Base-by-base conservation (phyloP, 2,113 vertebrate species). In the Poeciliopsis turrubarensis region DNA sequence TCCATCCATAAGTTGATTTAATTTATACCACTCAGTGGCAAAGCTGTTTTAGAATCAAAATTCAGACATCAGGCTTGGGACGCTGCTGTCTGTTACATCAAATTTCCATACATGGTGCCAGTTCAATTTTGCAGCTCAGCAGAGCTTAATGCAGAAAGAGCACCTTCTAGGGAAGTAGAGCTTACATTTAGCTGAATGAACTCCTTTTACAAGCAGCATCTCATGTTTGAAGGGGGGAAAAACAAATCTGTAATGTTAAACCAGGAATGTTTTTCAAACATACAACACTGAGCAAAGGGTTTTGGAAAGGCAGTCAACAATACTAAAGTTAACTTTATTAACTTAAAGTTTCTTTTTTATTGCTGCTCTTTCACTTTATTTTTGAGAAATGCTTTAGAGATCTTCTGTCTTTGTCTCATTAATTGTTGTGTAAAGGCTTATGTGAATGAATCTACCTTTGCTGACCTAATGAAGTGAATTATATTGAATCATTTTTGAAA, bases 121-220 rank as follows among this genome's bases (percentile, higher is more conserved):
- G 87, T 90, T 89, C 79, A 91, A 89, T 92, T 93, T 89, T 90
- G 85, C 81, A 90, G 89, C 77, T 88, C 90, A 92, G 80, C 83
- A 84, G 89, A 87, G 87, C 87, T 87, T 91, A 89, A 89, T 90
- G 77, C 82, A 76, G 66, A 57, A 89, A 47, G 70, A 79, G 54
- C 65, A 4, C 70, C 70, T 80, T 77, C 25, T 61, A 78, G 70
- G 60, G 76, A 68, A 79, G 57, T 37, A 60, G n/a, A 60, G 68
- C 65, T 63, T 54, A 77, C 70, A 86, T 81, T 83, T 70, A 77
- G 57, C 65, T 61, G 51, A 17, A 57, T 2, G 13, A 78, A 88
- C 72, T 61, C 60, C 70, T 81, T 62, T 71, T 67, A 82, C 85
- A 79, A 78, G 81, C 68, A 78, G 65, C 75, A 67, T 30, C 32